Evolutionary conservation across 1,140 invertebrate genomes (phyloP).

Genomic region (Lutraria rhynchaena): DNA sequence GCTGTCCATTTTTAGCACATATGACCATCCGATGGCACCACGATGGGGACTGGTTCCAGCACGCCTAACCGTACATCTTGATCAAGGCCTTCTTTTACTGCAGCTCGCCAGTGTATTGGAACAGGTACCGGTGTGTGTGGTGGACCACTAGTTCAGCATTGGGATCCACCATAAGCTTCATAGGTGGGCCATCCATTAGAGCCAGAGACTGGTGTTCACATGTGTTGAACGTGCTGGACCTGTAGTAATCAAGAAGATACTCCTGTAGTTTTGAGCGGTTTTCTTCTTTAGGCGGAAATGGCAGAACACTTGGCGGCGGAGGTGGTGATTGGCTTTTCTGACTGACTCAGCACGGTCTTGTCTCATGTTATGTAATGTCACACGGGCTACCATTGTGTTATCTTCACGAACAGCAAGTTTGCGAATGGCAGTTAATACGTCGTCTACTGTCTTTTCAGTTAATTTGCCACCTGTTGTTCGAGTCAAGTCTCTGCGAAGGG

Average conservation of each 20-base stretch:
- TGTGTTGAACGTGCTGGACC: conserved; percentile 60
- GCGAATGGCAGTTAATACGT: conserved; percentile 56
- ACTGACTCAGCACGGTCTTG: conserved; percentile 61
- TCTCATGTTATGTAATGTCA: conserved; percentile 60
- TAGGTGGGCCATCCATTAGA: conserved; percentile 56
- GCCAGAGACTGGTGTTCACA: conserved; percentile 66
- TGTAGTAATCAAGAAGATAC: conserved; percentile 59
- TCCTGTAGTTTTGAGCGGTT: conserved; percentile 42
- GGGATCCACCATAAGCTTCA: conserved; percentile 54
- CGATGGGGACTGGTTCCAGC: conserved; percentile 63
- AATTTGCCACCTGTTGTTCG: conserved; percentile 46
- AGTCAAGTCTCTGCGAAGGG: conserved; percentile 58
- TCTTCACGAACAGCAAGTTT: conserved; percentile 56
- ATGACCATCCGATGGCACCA: conserved; percentile 65
- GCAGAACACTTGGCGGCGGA: conserved; percentile 39
- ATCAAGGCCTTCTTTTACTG: conserved; percentile 61
- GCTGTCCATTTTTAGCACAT: conserved; percentile 63
- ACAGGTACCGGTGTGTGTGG: conserved; percentile 55
- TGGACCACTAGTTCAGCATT: conserved; percentile 36
- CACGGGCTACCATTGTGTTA: conserved; percentile 61
- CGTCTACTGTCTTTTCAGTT: conserved; percentile 43
- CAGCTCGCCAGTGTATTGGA: conserved; percentile 63
- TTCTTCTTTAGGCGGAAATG: conserved; percentile 51
- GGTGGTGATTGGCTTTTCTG: conserved; percentile 51
- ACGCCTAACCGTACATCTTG: conserved; percentile 64